phyloP scores from a whole-genome alignment of 92 coral and sea anemone species.

The Paramuricea clavata region DNA sequence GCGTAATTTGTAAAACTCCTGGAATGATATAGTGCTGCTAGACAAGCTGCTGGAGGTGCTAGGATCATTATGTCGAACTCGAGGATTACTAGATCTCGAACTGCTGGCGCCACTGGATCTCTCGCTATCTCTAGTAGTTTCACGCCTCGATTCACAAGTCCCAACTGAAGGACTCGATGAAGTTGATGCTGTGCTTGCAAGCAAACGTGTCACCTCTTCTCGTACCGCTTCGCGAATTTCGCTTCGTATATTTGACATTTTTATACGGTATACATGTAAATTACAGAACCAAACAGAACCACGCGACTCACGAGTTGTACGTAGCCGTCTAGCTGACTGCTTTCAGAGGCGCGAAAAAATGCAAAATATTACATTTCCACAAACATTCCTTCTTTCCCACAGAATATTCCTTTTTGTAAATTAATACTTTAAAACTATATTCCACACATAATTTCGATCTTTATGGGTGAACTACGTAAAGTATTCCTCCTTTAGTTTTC shows the following conservation, averaged over 20 bases:
- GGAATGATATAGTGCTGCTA: constrained; percentile 57
- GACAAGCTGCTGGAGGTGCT: neutral
- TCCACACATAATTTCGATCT: no score
- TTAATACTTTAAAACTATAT: no score
- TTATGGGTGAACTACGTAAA: no score
- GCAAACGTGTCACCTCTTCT: constrained; percentile 54
- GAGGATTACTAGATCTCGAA: neutral
- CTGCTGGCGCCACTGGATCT: neutral
- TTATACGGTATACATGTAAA: no score
- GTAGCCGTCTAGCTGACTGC: no score
- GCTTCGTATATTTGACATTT: neutral
- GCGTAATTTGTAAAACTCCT: constrained; percentile 54
- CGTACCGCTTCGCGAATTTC: constrained; percentile 51
- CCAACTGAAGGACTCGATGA: neutral
- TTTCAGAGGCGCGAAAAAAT: no score
- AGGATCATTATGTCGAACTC: neutral
- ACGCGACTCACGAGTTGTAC: no score
- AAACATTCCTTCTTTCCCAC: no score
- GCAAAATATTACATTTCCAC: no score
- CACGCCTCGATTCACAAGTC: neutral
- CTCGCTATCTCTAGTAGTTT: neutral
- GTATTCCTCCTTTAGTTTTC: no score
- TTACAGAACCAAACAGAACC: no score
- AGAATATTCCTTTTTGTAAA: no score
- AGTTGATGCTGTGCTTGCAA: constrained; percentile 23